These are phyloP conservation scores for Sterna hirundo DNA, from an alignment of 2,113 vertebrate genomes.

Conservation along the genomic window DNA sequence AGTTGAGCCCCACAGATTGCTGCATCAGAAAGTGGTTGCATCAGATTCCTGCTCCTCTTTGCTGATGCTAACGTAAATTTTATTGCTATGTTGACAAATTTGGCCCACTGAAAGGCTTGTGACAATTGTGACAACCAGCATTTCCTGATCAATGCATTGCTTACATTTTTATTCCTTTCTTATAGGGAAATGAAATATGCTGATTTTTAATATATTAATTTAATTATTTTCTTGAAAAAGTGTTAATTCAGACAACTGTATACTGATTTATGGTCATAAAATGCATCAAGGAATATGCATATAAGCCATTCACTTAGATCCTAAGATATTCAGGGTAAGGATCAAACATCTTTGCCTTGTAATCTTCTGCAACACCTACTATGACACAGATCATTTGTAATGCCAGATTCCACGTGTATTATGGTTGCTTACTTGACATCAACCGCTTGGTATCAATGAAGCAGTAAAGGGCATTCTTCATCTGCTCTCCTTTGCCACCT, in stretches of 20 bases:
- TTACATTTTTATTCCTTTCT: neutral
- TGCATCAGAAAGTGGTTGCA: slow-evolving; percentile 31
- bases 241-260: neutral
- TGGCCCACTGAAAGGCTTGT: neutral
- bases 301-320: neutral
- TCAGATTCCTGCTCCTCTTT: slow-evolving; percentile 9
- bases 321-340: neutral
- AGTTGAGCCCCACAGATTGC: neutral
- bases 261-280: neutral
- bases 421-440: neutral
- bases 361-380: neutral
- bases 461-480: neutral
- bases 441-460: neutral
- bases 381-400: neutral
- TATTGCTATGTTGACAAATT: neutral
- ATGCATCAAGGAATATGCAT: neutral
- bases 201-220: neutral
- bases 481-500: neutral
- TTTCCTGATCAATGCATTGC: neutral
- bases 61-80: neutral
- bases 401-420: neutral
- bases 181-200: neutral
- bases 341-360: neutral
- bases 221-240: neutral
- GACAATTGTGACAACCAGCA: neutral